Conservation (phyloP, 1,140 invertebrate genomes). For the Eubasilissa regina region DNA sequence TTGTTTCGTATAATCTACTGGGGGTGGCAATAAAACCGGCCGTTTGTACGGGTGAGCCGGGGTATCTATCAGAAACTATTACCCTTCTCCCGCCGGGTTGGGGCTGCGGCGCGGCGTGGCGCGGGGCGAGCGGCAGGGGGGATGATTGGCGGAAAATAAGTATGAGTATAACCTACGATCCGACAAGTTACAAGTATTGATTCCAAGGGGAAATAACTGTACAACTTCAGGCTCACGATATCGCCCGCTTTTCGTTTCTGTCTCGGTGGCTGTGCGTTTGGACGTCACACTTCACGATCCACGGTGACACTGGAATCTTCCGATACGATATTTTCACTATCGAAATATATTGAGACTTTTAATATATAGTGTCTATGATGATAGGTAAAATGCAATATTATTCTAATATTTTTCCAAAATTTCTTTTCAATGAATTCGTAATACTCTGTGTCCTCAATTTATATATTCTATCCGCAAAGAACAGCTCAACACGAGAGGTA, state of each 20-base stretch:
- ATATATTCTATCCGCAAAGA: too few relatives aligned
- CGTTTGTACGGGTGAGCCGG: slow-evolving; percentile 23
- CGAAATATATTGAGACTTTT: too few relatives aligned
- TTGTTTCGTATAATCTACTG: slow-evolving; percentile 31
- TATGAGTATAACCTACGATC: slow-evolving; percentile 37
- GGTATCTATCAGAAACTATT: slow-evolving; percentile 43
- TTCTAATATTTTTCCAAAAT: too few relatives aligned
- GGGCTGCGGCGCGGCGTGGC: neutral
- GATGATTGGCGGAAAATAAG: slow-evolving; percentile 44
- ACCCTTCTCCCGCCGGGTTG: slow-evolving; percentile 17
- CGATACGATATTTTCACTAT: too few relatives aligned
- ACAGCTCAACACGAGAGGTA: too few relatives aligned
- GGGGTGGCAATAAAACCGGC: slow-evolving; percentile 36
- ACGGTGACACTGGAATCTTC: too few relatives aligned
- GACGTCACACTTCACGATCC: neutral
- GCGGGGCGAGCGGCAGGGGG: neutral
- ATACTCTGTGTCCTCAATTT: too few relatives aligned
- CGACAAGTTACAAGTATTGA: slow-evolving; percentile 40
- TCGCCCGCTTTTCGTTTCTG: neutral
- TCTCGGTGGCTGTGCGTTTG: neutral
- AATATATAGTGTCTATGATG: too few relatives aligned
- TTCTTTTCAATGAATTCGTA: too few relatives aligned
- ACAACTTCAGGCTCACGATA: neutral
- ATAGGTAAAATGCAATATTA: too few relatives aligned
- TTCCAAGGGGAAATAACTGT: slow-evolving; percentile 1